Evolutionary conservation across 2,888 invertebrate genomes (phyloP), one percentile per base, ranked within the genome.

Genomic region (Tiliacea aurago): DNA sequence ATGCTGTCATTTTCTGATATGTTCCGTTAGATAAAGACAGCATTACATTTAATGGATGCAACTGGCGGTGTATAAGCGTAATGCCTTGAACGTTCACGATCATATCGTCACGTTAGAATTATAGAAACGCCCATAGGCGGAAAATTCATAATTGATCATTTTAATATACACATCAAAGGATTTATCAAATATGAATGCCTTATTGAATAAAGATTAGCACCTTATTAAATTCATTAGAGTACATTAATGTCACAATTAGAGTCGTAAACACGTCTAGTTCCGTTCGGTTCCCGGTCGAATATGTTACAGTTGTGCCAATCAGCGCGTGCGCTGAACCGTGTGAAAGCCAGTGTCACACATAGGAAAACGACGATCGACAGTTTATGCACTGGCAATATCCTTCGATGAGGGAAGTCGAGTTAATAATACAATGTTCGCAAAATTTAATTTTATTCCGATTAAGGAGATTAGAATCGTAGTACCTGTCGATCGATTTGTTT

Each of bases 321-420:
- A 73, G 3, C n/a, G 70, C 23, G 51, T 10, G 61, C 68, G 47
- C 56, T 67, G 61, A 81, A 84, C 64, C 81, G 84, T 74, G 56
- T 65, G 78, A 41, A 84, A 63, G 70, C 56, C 78, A 73, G 65
- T 80, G 76, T 86, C 69, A 81, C 78, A 86, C 23, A n/a, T 68
- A 74, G 86, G 85, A 81, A 84, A 76, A 76, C 66, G 41, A 56
- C 67, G 67, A 84, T 79, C 81, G 68, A 74, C 77, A 75, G 41
- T 81, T 77, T 70, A 62, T 70, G 18, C 58, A 64, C 74, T 73
- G 73, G 78, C 81, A 85, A 83, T 73, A 85, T 85, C 87, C 87
- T 83, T 71, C 20, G 37, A 11, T 33, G 33, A 64, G 47, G 84
- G 76, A 83, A 79, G 68, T 70, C 23, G 23, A 51, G 37, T 66